Evolutionary conservation across 2,113 vertebrate species (phyloP), one percentile per base, ranked within the genome.

Genomic region (Catharus minimus): DNA sequence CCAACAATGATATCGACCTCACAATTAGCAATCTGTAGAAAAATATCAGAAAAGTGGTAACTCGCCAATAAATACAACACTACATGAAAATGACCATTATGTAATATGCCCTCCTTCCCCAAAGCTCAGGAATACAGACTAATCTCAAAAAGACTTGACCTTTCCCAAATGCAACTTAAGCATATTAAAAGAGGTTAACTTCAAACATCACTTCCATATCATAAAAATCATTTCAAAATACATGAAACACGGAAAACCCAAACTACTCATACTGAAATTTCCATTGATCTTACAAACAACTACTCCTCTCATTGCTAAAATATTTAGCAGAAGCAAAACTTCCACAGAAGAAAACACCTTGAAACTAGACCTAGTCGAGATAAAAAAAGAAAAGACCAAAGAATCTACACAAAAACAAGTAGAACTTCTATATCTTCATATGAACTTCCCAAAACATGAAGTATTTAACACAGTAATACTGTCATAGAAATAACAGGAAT

Each of bases 1-100:
- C 4, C 22, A 85, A n/a, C n/a, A 56, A 16, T 11, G 11, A 18
- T 3, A 67, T 1, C 0, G 0, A 53, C 22, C 58, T 46, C 57
- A 75, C 58, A 71, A 85, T 9, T 5, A 58, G 24, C 12, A 36
- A 47, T 47, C 10, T 50, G 30, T 16, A 62, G 10, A 61, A 82
- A 85, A 85, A 19, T 15, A 61, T 2, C 33, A 49, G 21, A 53
- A 49, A 62, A 2, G 3, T 28, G 64, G 38, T 17, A 85, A 27
- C 8, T 16, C 50, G 33, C 30, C 32, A n/a, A 82, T 23, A 65
- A 65, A 43, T 10, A 52, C 15, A 30, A 75, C 2, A 38, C 2
- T 65, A 78, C 17, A 47, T 5, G 6, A 46, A 65, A 56, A 85
- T n/a, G 3, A 65, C 32, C 26, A 3, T 0, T 30, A 55, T 23